These are phyloP conservation scores for Oreocharis arfaki DNA, from an alignment of 2,113 vertebrate genomes.

Conservation along the genomic window DNA sequence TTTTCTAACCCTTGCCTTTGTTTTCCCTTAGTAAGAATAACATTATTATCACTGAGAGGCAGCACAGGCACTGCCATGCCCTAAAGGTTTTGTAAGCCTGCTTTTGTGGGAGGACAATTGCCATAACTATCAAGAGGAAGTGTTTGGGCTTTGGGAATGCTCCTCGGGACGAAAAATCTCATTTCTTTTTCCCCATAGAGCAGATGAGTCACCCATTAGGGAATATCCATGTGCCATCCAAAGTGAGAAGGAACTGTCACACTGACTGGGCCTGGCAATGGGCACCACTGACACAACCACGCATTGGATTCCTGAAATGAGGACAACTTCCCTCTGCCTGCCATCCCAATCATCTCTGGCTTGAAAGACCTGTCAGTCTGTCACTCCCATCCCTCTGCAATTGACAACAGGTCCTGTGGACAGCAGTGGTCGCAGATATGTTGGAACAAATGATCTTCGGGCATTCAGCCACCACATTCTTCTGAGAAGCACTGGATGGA, in stretches of 20 bases:
- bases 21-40: neutral
- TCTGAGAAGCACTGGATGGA: neutral
- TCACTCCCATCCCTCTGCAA: neutral
- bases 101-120: neutral
- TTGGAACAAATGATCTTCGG: neutral
- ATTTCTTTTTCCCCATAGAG: neutral
- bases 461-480: neutral
- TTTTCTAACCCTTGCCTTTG: neutral
- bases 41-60: neutral
- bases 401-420: neutral
- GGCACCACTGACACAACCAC: neutral
- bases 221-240: neutral
- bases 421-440: rapidly evolving
- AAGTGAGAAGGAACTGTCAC: neutral
- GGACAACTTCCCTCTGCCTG: neutral
- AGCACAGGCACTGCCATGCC: neutral
- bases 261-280: neutral
- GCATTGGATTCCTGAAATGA: neutral
- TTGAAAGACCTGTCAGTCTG: neutral
- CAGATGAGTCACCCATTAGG: neutral
- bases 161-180: neutral
- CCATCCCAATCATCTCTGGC: neutral
- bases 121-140: neutral
- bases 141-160: neutral
- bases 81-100: neutral